Percentiles rank a stretch among this genome's conserved stretches.
phyloP scores from a whole-genome alignment of 2,797 vertebrate species.

The Bufotes viridis region DNA sequence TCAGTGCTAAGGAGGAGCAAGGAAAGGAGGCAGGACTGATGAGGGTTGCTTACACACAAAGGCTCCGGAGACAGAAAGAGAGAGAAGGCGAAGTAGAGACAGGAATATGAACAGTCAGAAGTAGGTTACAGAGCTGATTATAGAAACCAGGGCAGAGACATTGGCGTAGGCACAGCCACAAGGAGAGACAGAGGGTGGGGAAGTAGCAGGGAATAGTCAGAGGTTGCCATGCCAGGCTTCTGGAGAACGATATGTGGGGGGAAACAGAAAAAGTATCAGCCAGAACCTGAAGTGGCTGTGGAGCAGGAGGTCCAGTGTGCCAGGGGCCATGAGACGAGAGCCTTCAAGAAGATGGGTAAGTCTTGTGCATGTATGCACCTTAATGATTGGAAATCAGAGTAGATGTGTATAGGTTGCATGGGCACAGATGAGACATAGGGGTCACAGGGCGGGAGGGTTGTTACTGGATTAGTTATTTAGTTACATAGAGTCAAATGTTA shows the following conservation, averaged over 20 bases:
- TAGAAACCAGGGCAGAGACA: neutral
- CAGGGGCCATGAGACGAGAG: conserved; percentile 36
- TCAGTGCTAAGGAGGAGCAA: conserved; percentile 55
- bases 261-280: conserved; percentile 29
- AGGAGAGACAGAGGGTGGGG: conserved; percentile 15
- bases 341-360: conserved; percentile 58
- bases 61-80: conserved; percentile 23
- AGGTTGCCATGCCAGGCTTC: conserved; percentile 40
- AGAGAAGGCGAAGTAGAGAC: conserved; percentile 24
- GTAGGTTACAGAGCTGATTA: neutral
- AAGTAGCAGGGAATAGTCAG: neutral
- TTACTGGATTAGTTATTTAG: neutral
- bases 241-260: conserved; percentile 43
- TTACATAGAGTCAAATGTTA: neutral
- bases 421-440: neutral
- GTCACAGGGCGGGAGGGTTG: neutral
- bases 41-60: conserved; percentile 38
- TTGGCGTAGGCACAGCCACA: neutral
- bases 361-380: neutral
- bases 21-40: conserved; percentile 40
- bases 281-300: conserved; percentile 43
- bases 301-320: conserved; percentile 42
- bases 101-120: conserved; percentile 11
- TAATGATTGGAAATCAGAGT: neutral
- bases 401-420: neutral